Conservation (phyloP, 2,113 vertebrate genomes). For the Pyxicephalus adspersus region DNA sequence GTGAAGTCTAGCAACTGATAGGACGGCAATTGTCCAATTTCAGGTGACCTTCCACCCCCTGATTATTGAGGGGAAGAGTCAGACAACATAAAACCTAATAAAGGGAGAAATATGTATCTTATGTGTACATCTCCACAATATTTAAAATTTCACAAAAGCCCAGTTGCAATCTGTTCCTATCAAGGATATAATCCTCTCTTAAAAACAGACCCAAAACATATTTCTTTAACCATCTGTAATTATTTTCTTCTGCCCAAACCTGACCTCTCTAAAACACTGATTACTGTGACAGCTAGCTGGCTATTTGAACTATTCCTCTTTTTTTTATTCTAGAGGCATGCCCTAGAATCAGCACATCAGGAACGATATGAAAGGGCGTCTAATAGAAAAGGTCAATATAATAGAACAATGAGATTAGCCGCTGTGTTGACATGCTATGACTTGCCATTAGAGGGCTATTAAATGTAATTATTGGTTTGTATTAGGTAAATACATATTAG, state of each 20-base stretch:
- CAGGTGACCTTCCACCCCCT: too few relatives aligned
- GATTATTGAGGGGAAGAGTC: too few relatives aligned
- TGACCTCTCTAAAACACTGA: conserved; percentile 6
- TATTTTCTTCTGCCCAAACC: not conserved
- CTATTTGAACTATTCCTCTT: conserved; percentile 34
- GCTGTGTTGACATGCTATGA: not conserved
- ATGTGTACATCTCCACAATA: too few relatives aligned
- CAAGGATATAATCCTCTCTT: too few relatives aligned
- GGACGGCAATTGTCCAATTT: too few relatives aligned
- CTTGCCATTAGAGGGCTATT: conserved; percentile 30
- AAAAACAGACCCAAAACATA: not conserved
- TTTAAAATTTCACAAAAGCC: too few relatives aligned
- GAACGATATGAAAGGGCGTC: conserved; percentile 6
- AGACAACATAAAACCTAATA: too few relatives aligned
- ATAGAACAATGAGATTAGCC: conserved; percentile 42
- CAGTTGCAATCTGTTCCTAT: too few relatives aligned
- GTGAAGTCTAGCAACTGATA: too few relatives aligned
- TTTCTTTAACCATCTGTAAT: conserved; percentile 8
- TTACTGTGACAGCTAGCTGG: not conserved
- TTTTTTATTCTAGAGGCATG: conserved; percentile 3
- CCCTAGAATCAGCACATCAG: not conserved
- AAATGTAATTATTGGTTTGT: conserved; percentile 44
- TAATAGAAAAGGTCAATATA: conserved; percentile 36
- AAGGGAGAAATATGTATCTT: too few relatives aligned
- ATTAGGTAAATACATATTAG: conserved; percentile 44